Conservation (phyloP, 2,797 vertebrate genomes). For the Poecile montanus region DNA sequence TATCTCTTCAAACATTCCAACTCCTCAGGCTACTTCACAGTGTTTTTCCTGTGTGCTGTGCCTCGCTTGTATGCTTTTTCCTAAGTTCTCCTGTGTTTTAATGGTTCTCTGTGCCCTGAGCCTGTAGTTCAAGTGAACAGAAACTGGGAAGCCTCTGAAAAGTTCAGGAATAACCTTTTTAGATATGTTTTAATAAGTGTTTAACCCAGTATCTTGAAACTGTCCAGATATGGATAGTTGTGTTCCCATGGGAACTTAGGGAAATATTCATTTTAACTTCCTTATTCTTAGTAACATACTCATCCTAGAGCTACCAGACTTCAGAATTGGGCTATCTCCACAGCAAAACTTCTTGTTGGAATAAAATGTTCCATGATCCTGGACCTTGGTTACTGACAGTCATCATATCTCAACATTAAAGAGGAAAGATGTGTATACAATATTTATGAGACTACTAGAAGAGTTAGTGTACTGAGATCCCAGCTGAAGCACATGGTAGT, state of each 20-base stretch:
- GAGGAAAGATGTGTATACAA: neutral
- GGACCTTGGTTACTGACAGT: neutral
- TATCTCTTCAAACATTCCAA: neutral
- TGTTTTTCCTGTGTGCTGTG: neutral
- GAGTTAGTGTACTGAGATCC: neutral
- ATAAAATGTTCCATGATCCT: neutral
- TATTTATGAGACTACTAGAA: neutral
- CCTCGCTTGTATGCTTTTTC: neutral
- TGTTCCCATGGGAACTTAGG: constrained; percentile 16
- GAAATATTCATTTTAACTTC: neutral
- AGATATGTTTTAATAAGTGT: neutral
- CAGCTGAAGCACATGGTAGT: neutral
- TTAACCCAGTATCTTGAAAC: neutral
- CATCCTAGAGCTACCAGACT: neutral
- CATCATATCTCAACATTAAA: neutral
- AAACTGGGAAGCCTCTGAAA: neutral
- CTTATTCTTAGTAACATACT: neutral
- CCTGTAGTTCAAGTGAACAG: neutral
- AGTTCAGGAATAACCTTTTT: neutral
- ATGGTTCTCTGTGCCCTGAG: neutral
- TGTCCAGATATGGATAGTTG: neutral
- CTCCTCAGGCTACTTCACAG: neutral
- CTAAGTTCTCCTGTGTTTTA: neutral
- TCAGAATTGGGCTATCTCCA: neutral
- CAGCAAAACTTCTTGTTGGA: neutral